Percentiles rank a stretch among this genome's conserved stretches.
Conservation (phyloP, 2,113 vertebrate species). For the Pollachius pollachius region DNA sequence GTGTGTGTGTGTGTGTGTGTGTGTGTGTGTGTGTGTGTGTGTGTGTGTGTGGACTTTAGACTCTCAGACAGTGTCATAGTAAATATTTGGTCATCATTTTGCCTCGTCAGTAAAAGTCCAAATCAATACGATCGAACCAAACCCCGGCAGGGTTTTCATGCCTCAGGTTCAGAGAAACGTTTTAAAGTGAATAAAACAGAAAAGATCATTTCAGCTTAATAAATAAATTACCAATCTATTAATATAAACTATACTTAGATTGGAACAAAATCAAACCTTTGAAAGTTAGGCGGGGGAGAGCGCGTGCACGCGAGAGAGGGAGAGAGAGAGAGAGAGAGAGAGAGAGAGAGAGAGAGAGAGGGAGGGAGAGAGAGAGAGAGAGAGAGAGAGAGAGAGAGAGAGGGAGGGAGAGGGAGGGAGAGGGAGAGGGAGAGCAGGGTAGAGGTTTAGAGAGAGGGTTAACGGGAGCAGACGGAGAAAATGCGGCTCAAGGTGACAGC, state of each 20-base stretch:
- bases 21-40: background rate
- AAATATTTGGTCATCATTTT: slow-evolving; percentile 9
- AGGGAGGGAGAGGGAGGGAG: background rate
- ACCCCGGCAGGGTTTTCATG: background rate
- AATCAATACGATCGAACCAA: too few species aligned
- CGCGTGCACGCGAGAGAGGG: slow-evolving; percentile 8
- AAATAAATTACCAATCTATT: too few species aligned
- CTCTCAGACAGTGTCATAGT: background rate
- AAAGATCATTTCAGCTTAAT: background rate
- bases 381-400: background rate
- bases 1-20: background rate
- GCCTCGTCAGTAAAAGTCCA: slow-evolving; percentile 3
- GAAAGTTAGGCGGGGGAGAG: background rate
- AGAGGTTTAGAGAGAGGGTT: background rate
- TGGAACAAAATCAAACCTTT: too few species aligned
- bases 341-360: background rate
- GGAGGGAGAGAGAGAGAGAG: background rate
- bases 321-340: background rate
- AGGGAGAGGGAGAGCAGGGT: background rate
- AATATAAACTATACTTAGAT: too few species aligned
- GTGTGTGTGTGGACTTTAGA: slow-evolving; percentile 2
- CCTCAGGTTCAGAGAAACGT: background rate
- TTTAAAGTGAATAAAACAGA: background rate
- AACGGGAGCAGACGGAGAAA: background rate
- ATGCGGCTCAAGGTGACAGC: background rate